Evolutionary conservation across 2,113 vertebrate species (phyloP).

Genomic region (Equus quagga): DNA sequence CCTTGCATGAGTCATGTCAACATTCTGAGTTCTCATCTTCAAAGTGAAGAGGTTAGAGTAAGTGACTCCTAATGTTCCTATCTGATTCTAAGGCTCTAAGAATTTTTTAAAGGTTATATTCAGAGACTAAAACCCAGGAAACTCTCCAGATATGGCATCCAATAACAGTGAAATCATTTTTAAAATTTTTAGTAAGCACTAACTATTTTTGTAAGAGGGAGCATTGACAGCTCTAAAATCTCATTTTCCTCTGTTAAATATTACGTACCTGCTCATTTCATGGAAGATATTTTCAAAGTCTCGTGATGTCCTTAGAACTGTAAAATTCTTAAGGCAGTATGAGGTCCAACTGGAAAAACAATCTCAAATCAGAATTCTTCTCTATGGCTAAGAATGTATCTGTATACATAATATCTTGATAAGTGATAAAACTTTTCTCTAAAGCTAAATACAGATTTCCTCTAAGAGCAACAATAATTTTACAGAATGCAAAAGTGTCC

Average conservation of each 20-base stretch:
- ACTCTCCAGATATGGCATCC: background rate
- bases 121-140: background rate
- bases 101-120: background rate
- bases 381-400: background rate
- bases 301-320: background rate
- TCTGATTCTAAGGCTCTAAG: background rate
- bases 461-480: background rate
- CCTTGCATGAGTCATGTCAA: background rate
- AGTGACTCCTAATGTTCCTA: background rate
- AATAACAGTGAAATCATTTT: background rate
- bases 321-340: background rate
- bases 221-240: background rate
- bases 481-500: background rate
- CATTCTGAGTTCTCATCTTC: background rate
- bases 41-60: background rate
- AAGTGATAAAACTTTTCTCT: background rate
- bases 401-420: background rate
- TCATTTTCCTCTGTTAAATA: background rate
- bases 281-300: background rate
- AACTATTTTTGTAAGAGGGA: background rate
- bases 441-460: background rate
- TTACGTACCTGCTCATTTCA: background rate
- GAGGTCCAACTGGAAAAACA: background rate
- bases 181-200: background rate
- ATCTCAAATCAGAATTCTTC: slow-evolving; percentile 35